These are phyloP conservation scores for Formica selysi DNA, from an alignment of 1,140 invertebrate species.

Conservation along the genomic window DNA sequence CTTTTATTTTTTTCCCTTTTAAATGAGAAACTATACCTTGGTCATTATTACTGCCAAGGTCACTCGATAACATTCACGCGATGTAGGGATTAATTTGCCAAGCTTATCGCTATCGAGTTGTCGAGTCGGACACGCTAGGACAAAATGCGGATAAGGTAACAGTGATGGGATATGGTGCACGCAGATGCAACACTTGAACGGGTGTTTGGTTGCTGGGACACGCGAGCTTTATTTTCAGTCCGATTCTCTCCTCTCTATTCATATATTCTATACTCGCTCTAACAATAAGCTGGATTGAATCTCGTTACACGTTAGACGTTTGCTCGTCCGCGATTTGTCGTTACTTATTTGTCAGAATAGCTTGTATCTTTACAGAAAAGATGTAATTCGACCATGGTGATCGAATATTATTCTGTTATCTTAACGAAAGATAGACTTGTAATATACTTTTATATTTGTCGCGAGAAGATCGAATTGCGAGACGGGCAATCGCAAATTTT, in stretches of 20 bases:
- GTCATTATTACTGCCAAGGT: conserved; percentile 10
- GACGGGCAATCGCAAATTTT: conserved; percentile 59
- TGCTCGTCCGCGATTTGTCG: conserved; percentile 58
- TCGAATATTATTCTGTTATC: neutral
- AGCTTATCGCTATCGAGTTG: conserved; percentile 55
- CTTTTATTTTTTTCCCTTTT: neutral
- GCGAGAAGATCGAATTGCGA: conserved; percentile 31
- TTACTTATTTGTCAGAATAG: neutral
- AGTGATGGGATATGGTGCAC: conserved; percentile 65
- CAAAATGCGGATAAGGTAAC: conserved; percentile 67
- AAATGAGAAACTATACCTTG: neutral
- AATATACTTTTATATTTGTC: neutral
- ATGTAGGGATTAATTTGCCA: conserved; percentile 70
- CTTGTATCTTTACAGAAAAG: neutral
- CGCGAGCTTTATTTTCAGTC: conserved; percentile 69
- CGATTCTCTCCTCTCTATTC: conserved; percentile 41
- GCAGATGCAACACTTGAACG: conserved; percentile 61
- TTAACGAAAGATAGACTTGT: neutral
- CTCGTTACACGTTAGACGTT: conserved; percentile 46
- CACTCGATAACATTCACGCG: conserved; percentile 31
- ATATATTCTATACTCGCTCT: conserved; percentile 33
- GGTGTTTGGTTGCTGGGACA: conserved; percentile 70
- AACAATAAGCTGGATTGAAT: conserved; percentile 58
- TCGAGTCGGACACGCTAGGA: conserved; percentile 59
- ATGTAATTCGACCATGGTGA: neutral